Base-by-base conservation (phyloP, 2,888 invertebrate species). In the Phytoseiulus persimilis region DNA sequence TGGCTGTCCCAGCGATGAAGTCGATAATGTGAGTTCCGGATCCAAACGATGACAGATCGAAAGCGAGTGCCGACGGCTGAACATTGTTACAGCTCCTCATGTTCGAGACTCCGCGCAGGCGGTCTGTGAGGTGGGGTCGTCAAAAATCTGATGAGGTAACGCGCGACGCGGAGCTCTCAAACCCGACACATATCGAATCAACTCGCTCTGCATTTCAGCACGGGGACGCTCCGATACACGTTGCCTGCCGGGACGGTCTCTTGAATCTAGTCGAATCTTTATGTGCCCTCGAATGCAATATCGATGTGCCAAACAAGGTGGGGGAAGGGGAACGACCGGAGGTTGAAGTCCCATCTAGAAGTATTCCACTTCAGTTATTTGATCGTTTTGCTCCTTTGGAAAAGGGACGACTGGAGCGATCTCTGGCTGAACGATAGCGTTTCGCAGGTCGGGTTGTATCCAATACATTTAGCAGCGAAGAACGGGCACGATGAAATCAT, bases 401-500 rank as follows among this genome's bases (percentile, higher is more conserved):
- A 18, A 39, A 9, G 9, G 9, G 9, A 9, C 39, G 39, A 39
- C 9, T 9, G 39, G n/a, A n/a, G 11, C 65, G 65, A 39, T 39
- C 9, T 39, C 39, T 39, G 39, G 9, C 39, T 39, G 39, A 39
- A 6, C 3, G 39, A 39, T 39, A 9, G 39, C 18, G 65, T 65
- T 28, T 90, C 90, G 83, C 33, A 91, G 90, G 93, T 93, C 91
- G 95, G 95, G 31, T 92, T 94, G 87, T 95, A 94, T 92, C 95
- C 96, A 0, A 92, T 96, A 89, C 96, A 96, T 92, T 93, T 95
- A 90, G 95, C 96, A 90, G 95, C 95, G 83, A 94, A 94, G 92
- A 93, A 94, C 92, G 96, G 96, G 31, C 95, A 95, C 92, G 94
- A 95, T 90, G 95, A 95, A 92, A 94, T 95, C 91, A 95, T 95